Percentiles rank a stretch among this genome's conserved stretches.
Conservation (phyloP, 2,888 invertebrate species). For the Tenthredo mesomela region DNA sequence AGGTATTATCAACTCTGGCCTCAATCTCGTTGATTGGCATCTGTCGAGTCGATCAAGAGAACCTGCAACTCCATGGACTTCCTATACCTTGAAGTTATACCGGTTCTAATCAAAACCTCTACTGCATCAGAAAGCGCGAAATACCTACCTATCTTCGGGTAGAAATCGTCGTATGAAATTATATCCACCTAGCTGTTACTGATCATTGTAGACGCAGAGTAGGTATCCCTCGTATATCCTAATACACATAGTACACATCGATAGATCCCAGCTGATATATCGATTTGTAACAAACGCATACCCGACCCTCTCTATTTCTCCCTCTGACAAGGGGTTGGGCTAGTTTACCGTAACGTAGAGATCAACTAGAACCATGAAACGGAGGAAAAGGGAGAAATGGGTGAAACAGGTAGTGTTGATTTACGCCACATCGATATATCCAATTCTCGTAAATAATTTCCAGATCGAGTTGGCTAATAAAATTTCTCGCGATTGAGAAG, state of each 20-base stretch:
- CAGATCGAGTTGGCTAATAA: neutral
- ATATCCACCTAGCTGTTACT: neutral
- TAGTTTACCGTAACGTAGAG: constrained; percentile 36
- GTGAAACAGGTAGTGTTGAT: constrained; percentile 10
- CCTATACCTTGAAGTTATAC: constrained; percentile 17
- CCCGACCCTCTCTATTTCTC: neutral
- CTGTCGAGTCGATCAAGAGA: constrained; percentile 27
- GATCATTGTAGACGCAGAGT: constrained; percentile 20
- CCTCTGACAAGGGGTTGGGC: neutral
- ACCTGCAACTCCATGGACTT: constrained; percentile 23
- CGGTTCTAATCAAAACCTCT: constrained; percentile 30
- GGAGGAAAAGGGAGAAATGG: neutral
- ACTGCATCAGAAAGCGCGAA: constrained; percentile 3
- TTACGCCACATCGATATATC: constrained; percentile 21
- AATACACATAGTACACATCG: neutral
- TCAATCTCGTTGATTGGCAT: constrained; percentile 39
- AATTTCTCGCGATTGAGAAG: too few species aligned
- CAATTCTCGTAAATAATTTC: constrained; percentile 19
- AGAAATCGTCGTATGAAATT: constrained; percentile 24
- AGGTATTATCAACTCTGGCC: constrained; percentile 15
- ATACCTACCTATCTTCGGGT: neutral
- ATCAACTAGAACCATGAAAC: neutral
- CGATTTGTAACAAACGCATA: constrained; percentile 15
- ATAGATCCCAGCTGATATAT: constrained; percentile 17
- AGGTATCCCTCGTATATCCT: constrained; percentile 5